These are phyloP conservation scores for Excalfactoria chinensis DNA, from an alignment of 2,113 vertebrate genomes.

Conservation along the genomic window DNA sequence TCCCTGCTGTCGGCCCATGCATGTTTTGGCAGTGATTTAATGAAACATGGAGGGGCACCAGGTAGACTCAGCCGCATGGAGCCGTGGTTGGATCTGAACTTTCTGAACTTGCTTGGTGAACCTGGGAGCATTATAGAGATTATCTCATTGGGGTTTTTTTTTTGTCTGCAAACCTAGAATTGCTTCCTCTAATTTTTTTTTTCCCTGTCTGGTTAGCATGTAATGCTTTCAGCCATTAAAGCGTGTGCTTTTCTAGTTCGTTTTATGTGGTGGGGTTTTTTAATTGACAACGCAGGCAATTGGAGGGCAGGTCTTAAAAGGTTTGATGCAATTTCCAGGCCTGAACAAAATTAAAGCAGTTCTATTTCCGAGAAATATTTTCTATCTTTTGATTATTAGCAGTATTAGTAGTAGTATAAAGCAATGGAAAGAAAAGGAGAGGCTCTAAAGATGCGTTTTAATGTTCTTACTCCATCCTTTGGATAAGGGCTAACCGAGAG, in stretches of 20 bases:
- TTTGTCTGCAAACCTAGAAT: constrained; percentile 68
- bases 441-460: not conserved
- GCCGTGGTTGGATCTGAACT: not conserved
- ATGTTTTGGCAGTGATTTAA: constrained; percentile 22
- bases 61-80: constrained; percentile 24
- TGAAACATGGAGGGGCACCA: not conserved
- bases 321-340: not conserved
- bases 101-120: constrained; percentile 61
- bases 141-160: not conserved
- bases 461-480: not conserved
- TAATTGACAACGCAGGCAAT: not conserved
- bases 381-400: not conserved
- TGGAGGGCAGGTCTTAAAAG: constrained; percentile 16
- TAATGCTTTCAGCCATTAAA: constrained; percentile 46
- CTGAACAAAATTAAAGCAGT: not conserved
- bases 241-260: not conserved
- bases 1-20: not conserved
- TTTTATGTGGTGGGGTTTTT: not conserved
- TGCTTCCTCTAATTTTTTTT: not conserved
- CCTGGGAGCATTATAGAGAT: constrained; percentile 5
- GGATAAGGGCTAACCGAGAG: constrained; percentile 21
- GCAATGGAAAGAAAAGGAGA: not conserved
- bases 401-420: not conserved
- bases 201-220: not conserved
- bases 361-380: not conserved